Evolutionary conservation across 2,888 invertebrate species (phyloP).

Genomic region (Zygothrica quintamaculata): DNA sequence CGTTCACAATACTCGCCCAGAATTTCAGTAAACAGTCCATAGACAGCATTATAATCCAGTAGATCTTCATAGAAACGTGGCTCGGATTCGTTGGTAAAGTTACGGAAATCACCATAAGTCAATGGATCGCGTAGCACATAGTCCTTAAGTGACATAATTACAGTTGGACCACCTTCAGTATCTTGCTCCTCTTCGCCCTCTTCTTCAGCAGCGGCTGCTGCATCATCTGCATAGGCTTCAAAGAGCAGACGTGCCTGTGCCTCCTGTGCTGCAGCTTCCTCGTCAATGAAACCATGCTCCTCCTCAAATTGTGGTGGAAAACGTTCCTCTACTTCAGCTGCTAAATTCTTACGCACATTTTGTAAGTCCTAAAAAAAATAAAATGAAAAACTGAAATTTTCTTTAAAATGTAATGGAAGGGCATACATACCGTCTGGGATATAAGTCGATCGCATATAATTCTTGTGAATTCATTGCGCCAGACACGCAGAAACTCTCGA

Average conservation of each 20-base stretch:
- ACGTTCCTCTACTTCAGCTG: conserved; percentile 86
- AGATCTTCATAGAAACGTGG: conserved; percentile 94
- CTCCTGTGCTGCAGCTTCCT: conserved; percentile 60
- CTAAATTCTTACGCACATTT: conserved; percentile 87
- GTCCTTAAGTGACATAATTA: conserved; percentile 84
- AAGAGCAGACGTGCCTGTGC: conserved; percentile 62
- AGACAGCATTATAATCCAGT: conserved; percentile 95
- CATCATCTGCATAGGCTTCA: conserved; percentile 49
- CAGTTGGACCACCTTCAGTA: conserved; percentile 44
- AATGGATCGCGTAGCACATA: conserved; percentile 92
- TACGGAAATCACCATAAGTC: conserved; percentile 95
- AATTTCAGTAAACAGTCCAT: conserved; percentile 94
- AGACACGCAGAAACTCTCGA: conserved; percentile 91
- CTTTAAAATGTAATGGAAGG: not conserved
- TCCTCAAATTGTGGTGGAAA: conserved; percentile 79
- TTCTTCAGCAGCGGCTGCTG: conserved; percentile 31
- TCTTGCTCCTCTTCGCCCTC: conserved; percentile 48
- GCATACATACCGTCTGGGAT: conserved; percentile 85
- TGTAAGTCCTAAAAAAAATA: conserved; percentile 87
- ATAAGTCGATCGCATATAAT: conserved; percentile 95
- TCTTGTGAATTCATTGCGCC: conserved; percentile 95
- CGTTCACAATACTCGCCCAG: conserved; percentile 93
- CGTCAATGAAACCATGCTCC: conserved; percentile 73
- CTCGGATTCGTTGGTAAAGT: conserved; percentile 92
- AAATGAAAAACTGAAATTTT: not conserved